A percentile compares a stretch with the other conserved stretches of the same genome.
Conservation (phyloP, 2,797 vertebrate species). For the Australoheros facetus region DNA sequence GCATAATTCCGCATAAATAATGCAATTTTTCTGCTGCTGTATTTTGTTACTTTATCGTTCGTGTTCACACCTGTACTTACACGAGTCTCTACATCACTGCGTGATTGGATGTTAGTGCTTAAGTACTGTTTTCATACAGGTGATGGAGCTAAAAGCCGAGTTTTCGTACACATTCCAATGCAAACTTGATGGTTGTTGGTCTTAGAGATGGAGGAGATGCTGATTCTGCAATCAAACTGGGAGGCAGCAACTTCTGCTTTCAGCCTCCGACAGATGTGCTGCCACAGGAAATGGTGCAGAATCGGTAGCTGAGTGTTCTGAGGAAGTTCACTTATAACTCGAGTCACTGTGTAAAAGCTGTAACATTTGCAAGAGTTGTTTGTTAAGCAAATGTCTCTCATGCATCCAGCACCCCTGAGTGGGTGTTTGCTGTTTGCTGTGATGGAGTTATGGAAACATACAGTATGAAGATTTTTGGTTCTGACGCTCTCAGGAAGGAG, state of each 20-base stretch:
- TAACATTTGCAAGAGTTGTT: background rate
- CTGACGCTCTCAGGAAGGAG: background rate
- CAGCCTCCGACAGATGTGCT: accelerated
- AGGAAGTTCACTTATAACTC: background rate
- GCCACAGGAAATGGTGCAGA: background rate
- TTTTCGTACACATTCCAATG: background rate
- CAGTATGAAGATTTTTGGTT: background rate
- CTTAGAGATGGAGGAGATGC: background rate
- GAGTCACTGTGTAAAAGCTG: background rate
- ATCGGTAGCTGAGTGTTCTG: background rate
- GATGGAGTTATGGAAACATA: background rate
- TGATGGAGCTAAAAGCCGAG: background rate
- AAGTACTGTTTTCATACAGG: too few species aligned
- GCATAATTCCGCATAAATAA: too few species aligned
- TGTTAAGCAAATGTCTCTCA: background rate
- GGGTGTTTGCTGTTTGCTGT: background rate
- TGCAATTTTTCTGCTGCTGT: too few species aligned
- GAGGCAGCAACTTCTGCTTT: slow-evolving; percentile 22
- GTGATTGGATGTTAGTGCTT: too few species aligned
- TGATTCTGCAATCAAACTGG: background rate
- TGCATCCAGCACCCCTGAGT: background rate
- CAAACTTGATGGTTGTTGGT: background rate
- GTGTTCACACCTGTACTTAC: too few species aligned
- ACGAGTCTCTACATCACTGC: too few species aligned
- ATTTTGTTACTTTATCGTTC: too few species aligned